phyloP scores from a whole-genome alignment of 2,797 vertebrate genomes.

The Falco novaeseelandiae region DNA sequence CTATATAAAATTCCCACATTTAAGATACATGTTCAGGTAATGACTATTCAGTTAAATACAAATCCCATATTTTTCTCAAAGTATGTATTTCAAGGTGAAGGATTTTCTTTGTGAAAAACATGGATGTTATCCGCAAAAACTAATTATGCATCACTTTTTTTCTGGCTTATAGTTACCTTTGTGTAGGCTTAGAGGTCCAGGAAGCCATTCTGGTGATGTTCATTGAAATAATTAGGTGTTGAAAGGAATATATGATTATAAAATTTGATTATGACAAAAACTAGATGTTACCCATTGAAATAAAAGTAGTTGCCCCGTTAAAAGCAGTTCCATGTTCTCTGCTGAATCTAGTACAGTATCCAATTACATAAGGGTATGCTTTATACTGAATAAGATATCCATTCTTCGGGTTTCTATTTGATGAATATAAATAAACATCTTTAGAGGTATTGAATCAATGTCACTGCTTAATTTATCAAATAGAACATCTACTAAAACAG shows the following conservation, averaged over 20 bases:
- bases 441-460: slow-evolving; percentile 27
- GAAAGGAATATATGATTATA: background rate
- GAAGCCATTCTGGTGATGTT: background rate
- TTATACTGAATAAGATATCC: background rate
- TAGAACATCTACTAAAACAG: slow-evolving; percentile 20
- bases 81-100: background rate
- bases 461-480: slow-evolving; percentile 35
- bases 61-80: background rate
- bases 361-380: background rate
- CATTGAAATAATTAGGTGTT: background rate
- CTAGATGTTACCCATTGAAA: background rate
- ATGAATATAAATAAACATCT: background rate
- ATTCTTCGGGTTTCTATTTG: background rate
- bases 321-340: background rate
- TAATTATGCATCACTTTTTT: background rate
- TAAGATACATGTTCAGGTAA: background rate
- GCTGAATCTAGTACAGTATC: background rate
- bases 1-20: background rate
- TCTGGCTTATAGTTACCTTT: background rate
- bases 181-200: background rate
- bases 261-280: background rate
- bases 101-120: background rate
- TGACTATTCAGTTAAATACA: background rate
- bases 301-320: background rate
- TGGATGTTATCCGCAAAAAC: background rate